A percentile compares a stretch with the other conserved stretches of the same genome.
Conservation (phyloP, 1,140 invertebrate species). For the Solenopsis fugax region DNA sequence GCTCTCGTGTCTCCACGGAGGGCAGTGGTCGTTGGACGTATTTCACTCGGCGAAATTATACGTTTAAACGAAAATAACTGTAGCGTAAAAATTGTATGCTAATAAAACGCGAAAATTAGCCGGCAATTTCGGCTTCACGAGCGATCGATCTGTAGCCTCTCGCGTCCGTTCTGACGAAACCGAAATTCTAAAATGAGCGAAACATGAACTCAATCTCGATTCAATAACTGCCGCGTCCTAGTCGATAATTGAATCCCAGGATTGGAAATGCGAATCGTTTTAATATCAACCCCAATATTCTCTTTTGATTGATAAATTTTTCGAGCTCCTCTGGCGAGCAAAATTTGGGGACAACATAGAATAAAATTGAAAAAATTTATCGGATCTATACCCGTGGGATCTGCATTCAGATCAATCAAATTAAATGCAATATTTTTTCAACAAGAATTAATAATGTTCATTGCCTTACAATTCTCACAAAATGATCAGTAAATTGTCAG, state of each 20-base stretch:
- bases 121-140: neutral
- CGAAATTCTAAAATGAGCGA: conserved; percentile 32
- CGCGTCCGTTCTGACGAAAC: conserved; percentile 13
- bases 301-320: conserved; percentile 12
- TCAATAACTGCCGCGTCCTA: conserved; percentile 16
- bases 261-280: conserved; percentile 11
- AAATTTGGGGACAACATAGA: neutral
- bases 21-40: conserved; percentile 74
- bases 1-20: conserved; percentile 51
- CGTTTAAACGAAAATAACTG: conserved; percentile 52
- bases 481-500: neutral
- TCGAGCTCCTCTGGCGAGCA: neutral
- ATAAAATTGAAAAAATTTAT: neutral
- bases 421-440: neutral
- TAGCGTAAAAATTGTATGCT: neutral
- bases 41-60: conserved; percentile 65
- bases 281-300: neutral
- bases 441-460: neutral
- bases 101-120: conserved; percentile 23
- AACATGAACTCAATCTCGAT: conserved; percentile 20
- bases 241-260: conserved; percentile 25
- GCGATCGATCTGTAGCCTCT: neutral
- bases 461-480: neutral
- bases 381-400: neutral
- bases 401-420: neutral